Conservation (phyloP, 2,113 vertebrate species). For the Columba livia region DNA sequence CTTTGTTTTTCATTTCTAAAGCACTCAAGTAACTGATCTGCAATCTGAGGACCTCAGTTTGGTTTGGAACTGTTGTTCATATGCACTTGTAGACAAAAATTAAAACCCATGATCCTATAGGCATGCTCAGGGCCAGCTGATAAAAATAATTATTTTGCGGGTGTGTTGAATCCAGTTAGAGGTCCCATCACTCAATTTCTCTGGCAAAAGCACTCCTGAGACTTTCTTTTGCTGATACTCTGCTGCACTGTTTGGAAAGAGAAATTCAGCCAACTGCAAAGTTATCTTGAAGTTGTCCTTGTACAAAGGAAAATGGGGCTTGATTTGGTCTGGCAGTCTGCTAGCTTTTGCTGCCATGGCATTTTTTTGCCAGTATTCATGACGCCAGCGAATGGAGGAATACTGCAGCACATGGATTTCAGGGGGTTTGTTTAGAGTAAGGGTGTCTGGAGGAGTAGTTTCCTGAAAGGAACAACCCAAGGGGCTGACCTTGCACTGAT, state of each 20-base stretch:
- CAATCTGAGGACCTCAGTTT: neutral
- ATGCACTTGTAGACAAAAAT: neutral
- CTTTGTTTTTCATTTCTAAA: neutral
- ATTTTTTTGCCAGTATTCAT: slow-evolving; percentile 41
- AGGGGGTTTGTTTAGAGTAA: slow-evolving; percentile 32
- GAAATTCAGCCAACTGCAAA: slow-evolving; percentile 5
- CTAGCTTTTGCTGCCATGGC: slow-evolving; percentile 53
- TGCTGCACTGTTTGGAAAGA: neutral
- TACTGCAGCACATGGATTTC: neutral
- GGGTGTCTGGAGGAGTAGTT: slow-evolving; percentile 33
- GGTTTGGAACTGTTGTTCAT: neutral
- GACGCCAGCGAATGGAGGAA: neutral
- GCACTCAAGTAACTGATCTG: neutral
- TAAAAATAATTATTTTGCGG: neutral
- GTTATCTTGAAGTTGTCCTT: slow-evolving; percentile 51
- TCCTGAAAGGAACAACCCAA: slow-evolving; percentile 49
- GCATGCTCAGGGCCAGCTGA: neutral
- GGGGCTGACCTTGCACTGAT: slow-evolving; percentile 13
- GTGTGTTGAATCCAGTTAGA: neutral
- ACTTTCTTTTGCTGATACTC: slow-evolving; percentile 20
- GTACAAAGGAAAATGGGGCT: slow-evolving; percentile 30
- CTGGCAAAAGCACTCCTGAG: neutral
- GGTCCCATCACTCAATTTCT: neutral
- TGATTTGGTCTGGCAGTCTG: slow-evolving; percentile 38
- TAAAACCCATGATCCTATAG: neutral